phyloP scores from a whole-genome alignment of 2,888 invertebrate genomes.

The Ditula angustiorana region DNA sequence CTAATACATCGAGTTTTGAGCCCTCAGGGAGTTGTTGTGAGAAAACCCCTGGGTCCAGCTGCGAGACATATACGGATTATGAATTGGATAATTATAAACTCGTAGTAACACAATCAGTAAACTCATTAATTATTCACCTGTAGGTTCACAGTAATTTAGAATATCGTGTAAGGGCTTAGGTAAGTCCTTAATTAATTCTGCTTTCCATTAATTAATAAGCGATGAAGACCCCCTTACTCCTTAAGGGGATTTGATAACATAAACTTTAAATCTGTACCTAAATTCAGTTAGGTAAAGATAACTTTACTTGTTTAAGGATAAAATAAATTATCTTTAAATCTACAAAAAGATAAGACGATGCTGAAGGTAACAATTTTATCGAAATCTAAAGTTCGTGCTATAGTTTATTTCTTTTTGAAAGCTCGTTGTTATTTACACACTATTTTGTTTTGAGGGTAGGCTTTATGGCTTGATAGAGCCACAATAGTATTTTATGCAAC shows the following conservation, averaged over 20 bases:
- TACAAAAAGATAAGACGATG: too few relatives aligned
- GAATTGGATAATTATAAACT: not conserved
- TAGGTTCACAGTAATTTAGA: not conserved
- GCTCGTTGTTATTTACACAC: too few relatives aligned
- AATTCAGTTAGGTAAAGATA: not conserved
- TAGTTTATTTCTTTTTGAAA: too few relatives aligned
- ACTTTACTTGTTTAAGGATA: not conserved
- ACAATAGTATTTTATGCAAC: too few relatives aligned
- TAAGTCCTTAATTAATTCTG: constrained; percentile 1
- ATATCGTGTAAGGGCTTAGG: not conserved
- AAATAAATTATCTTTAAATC: not conserved
- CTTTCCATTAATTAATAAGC: not conserved
- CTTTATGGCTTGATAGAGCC: too few relatives aligned
- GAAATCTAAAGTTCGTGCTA: too few relatives aligned
- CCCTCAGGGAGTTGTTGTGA: too few relatives aligned
- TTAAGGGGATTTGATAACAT: not conserved
- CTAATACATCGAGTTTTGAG: too few relatives aligned
- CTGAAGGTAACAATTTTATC: too few relatives aligned
- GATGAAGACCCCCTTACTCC: not conserved
- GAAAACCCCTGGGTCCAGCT: too few relatives aligned
- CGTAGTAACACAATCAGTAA: not conserved
- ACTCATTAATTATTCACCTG: not conserved
- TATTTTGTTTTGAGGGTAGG: too few relatives aligned
- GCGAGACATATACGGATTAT: too few relatives aligned
- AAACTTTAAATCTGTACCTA: not conserved